A percentile compares a stretch with the other conserved stretches of the same genome.
Evolutionary conservation across 2,888 invertebrate genomes (phyloP).

Genomic region (Drosophila peninsularis): DNA sequence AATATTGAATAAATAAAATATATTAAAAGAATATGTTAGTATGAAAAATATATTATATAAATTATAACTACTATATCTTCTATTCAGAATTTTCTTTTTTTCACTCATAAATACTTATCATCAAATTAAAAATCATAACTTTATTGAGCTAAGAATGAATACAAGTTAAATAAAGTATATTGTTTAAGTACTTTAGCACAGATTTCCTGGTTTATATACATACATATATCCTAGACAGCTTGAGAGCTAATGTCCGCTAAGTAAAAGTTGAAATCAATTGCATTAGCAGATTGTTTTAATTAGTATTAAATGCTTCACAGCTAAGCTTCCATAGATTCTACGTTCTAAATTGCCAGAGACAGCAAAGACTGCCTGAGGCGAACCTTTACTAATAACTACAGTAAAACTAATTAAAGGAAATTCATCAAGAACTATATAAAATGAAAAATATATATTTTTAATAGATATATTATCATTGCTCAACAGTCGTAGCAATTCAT

Average conservation of each 20-base stretch:
- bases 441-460: no score
- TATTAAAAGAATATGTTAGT: no score
- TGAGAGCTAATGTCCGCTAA: background rate
- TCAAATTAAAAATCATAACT: background rate
- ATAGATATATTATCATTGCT: no score
- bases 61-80: no score
- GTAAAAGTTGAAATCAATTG: background rate
- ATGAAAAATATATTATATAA: no score
- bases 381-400: background rate
- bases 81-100: no score
- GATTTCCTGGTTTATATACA: background rate
- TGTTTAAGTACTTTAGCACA: no score
- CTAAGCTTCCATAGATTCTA: background rate
- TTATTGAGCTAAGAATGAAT: background rate
- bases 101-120: no score
- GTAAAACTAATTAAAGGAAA: background rate
- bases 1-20: no score
- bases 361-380: background rate
- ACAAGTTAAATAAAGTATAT: background rate
- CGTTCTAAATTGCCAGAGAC: background rate
- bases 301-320: background rate
- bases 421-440: background rate
- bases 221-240: slow-evolving; percentile 1
- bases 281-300: slow-evolving; percentile 4
- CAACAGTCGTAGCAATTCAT: no score